Evolutionary conservation across 2,797 vertebrate genomes (phyloP), one percentile per base, ranked within the genome.

Genomic region (Spinibarbus caldwelli): DNA sequence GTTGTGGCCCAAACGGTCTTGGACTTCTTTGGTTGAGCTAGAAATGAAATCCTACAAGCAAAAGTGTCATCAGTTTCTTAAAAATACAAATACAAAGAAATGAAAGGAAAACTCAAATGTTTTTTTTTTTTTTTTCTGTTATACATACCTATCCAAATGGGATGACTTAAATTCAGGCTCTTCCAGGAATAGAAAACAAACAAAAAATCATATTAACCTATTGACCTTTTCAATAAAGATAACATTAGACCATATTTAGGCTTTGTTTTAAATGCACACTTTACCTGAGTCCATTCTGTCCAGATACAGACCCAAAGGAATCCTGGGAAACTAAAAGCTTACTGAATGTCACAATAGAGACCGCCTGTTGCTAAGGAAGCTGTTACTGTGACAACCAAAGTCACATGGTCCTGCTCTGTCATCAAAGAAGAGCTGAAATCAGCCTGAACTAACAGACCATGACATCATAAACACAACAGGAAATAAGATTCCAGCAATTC

Each of bases 21-120:
- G 70, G 93, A 93, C 85, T 89, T 90, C 91, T 93, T 94, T 85
- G 93, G 94, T 68, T 86, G 91, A 4, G 94, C 92, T 70, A 95
- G 91, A 80, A 92, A 93, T 90, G 92, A 43, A 84, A 94, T 93
- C 82, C 95, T 95, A 86, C 78, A 81, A 57, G 23, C 38, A 59
- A 54, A 57, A 26, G 73, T 49, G 19, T 23, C 17, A 23, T 78
- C 34, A 73, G 36, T 11, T 29, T 8, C 11, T 76, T 21, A 52
- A 21, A 38, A 75, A 77, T 23, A 11, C 52, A 36, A 80, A 59
- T 21, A n/a, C n/a, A n/a, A 3, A 11, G 21, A 15, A 23, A 2
- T 10, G 0, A 38, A n/a, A 49, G 9, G n/a, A 2, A 3, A 9
- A 43, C 23, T 10, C 0, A 1, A n/a, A n/a, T n/a, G 7, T 12